These are phyloP conservation scores for Piaya cayana DNA, from an alignment of 2,113 vertebrate species.

Conservation along the genomic window DNA sequence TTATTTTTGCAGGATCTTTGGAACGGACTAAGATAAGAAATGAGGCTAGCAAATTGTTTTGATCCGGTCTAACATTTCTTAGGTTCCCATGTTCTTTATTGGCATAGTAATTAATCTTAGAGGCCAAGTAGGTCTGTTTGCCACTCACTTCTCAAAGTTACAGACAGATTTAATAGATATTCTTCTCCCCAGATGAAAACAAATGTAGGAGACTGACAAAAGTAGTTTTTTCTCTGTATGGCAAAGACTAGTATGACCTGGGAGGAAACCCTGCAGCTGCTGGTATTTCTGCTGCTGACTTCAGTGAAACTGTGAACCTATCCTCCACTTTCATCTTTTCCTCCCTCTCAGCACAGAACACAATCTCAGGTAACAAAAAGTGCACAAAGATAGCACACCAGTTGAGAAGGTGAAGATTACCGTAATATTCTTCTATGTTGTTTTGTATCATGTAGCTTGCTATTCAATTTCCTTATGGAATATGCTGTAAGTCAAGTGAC, in stretches of 20 bases:
- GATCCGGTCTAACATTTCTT: not conserved
- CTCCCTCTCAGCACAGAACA: not conserved
- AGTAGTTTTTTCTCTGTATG: not conserved
- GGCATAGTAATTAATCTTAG: not conserved
- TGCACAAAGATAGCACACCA: not conserved
- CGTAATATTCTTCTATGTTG: not conserved
- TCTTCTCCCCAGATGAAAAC: not conserved
- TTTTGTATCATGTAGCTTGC: not conserved
- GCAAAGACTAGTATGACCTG: not conserved
- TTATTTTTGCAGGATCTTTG: not conserved
- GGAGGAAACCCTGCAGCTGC: not conserved
- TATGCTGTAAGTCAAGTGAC: not conserved
- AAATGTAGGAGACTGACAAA: not conserved
- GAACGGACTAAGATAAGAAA: not conserved
- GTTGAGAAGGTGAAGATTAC: not conserved
- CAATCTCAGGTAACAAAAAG: not conserved
- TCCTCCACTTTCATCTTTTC: not conserved
- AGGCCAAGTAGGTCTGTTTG: not conserved
- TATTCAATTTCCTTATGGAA: not conserved
- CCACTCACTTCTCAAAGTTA: not conserved
- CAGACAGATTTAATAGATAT: not conserved
- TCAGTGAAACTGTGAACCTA: not conserved
- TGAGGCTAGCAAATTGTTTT: not conserved
- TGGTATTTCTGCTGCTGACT: not conserved
- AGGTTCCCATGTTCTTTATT: not conserved